A percentile compares a stretch with the other conserved stretches of the same genome.
Evolutionary conservation across 2,797 vertebrate species (phyloP).

Genomic region (Corythornis leucogaster): DNA sequence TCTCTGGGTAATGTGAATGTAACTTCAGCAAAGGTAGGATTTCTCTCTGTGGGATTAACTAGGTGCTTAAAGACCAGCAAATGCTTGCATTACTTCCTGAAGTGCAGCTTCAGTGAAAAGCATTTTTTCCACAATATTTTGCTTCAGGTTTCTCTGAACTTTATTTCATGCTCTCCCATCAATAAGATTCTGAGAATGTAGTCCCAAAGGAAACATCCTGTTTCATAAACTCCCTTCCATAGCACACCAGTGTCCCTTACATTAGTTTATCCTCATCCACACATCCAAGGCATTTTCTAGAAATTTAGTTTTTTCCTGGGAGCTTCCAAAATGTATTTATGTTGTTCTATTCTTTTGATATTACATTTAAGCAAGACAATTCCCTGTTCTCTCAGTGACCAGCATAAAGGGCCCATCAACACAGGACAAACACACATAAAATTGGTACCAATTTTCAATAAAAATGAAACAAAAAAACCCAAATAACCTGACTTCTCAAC

Average conservation of each 20-base stretch:
- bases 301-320: not conserved
- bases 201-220: not conserved
- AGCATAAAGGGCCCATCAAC: not conserved
- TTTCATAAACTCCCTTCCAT: not conserved
- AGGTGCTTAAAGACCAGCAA: not conserved
- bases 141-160: not conserved
- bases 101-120: not conserved
- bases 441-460: conserved; percentile 57
- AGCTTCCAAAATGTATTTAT: not conserved
- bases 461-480: conserved; percentile 27
- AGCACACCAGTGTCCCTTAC: not conserved
- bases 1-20: not conserved
- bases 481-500: conserved; percentile 8
- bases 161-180: not conserved
- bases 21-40: not conserved
- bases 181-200: not conserved
- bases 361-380: not conserved
- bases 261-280: not conserved
- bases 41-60: not conserved
- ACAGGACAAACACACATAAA: conserved; percentile 39
- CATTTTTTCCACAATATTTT: not conserved
- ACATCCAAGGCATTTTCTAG: not conserved
- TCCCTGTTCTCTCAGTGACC: not conserved
- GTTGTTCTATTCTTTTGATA: conserved; percentile 13
- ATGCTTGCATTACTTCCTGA: not conserved